Conservation (phyloP, 2,113 vertebrate genomes). For the Bufo gargarizans region DNA sequence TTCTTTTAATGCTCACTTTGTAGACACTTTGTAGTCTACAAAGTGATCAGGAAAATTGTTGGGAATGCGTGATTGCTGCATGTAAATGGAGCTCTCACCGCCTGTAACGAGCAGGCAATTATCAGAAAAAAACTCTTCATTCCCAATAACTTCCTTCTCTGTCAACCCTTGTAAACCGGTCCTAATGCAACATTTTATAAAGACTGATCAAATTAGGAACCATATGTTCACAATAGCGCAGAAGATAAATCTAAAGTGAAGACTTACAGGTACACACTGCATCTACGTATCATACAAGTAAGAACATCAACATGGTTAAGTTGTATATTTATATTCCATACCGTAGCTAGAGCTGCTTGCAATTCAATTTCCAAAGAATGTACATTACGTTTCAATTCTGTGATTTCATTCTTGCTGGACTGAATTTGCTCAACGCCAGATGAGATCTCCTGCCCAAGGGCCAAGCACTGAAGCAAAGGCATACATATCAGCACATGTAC, state of each 20-base stretch:
- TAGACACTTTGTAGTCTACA: too few relatives aligned
- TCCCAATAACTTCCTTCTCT: too few relatives aligned
- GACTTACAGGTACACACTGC: neutral
- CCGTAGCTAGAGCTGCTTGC: constrained; percentile 61
- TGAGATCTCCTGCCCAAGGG: constrained; percentile 43
- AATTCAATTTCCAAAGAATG: constrained; percentile 60
- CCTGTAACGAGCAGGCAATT: too few relatives aligned
- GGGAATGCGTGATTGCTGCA: too few relatives aligned
- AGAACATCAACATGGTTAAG: neutral
- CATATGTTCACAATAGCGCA: neutral
- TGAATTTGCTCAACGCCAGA: constrained; percentile 47
- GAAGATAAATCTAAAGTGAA: neutral
- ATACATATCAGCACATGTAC: neutral
- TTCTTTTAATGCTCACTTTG: neutral
- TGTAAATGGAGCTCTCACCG: too few relatives aligned
- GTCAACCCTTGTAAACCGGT: too few relatives aligned
- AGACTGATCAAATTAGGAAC: too few relatives aligned
- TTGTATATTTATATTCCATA: constrained; percentile 39
- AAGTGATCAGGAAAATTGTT: too few relatives aligned
- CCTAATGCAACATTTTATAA: too few relatives aligned
- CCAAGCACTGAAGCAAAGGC: constrained; percentile 47
- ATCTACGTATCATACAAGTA: neutral
- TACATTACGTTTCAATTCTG: constrained; percentile 52
- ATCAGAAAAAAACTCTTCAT: too few relatives aligned
- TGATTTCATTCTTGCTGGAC: constrained; percentile 48